phyloP scores from a whole-genome alignment of 1,140 invertebrate genomes.

The Bombyx mori region DNA sequence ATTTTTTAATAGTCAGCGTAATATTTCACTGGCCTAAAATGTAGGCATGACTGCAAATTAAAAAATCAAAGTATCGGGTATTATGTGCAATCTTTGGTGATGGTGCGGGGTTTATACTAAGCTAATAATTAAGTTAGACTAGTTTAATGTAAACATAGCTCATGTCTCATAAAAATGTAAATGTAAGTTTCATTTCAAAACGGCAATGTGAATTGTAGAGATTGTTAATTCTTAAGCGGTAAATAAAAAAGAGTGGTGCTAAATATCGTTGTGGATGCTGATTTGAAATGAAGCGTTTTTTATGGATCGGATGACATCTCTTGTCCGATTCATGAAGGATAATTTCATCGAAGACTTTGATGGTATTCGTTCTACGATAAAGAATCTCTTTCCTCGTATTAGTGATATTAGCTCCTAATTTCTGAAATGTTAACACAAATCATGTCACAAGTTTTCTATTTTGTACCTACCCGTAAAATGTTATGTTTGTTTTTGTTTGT shows the following conservation, averaged over 20 bases:
- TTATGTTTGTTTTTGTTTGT: conserved; percentile 67
- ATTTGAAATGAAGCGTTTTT: conserved; percentile 51
- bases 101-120: conserved; percentile 65
- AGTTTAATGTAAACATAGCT: conserved; percentile 31
- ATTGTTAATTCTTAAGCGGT: conserved; percentile 13
- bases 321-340: conserved; percentile 56
- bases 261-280: conserved; percentile 36
- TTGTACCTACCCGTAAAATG: conserved; percentile 50
- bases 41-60: conserved; percentile 69
- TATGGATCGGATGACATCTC: conserved; percentile 61
- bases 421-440: conserved; percentile 59
- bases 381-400: conserved; percentile 64
- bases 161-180: conserved; percentile 28
- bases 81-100: conserved; percentile 74
- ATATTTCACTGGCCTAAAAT: conserved; percentile 28
- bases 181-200: conserved; percentile 60
- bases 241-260: conserved; percentile 40
- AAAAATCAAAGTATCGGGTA: conserved; percentile 74
- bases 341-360: conserved; percentile 27
- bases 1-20: conserved; percentile 58
- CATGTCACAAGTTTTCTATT: conserved; percentile 63
- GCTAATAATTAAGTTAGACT: conserved; percentile 49
- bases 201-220: conserved; percentile 25
- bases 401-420: conserved; percentile 70
- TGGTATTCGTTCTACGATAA: conserved; percentile 42